A percentile compares a stretch with the other conserved stretches of the same genome.
These are phyloP conservation scores for Gymnorhina tibicen DNA, from an alignment of 2,113 vertebrate genomes.

Conservation along the genomic window DNA sequence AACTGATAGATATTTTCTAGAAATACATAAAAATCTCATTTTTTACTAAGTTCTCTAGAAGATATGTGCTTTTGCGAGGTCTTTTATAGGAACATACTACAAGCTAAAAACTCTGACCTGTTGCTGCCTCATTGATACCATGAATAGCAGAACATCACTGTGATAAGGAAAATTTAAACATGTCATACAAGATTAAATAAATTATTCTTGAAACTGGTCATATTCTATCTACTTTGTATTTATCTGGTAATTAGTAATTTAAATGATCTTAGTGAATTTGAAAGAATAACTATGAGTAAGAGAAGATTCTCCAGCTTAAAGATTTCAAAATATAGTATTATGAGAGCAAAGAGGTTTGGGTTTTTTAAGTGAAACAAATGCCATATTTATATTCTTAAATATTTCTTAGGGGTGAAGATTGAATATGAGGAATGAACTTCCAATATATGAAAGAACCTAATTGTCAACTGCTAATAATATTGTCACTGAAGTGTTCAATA, in stretches of 20 bases:
- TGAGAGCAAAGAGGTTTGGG: neutral
- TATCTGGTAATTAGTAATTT: neutral
- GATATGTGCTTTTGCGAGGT: neutral
- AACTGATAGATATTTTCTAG: neutral
- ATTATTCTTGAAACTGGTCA: neutral
- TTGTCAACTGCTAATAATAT: neutral
- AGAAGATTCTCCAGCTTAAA: neutral
- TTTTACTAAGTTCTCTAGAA: neutral
- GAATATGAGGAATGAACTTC: neutral
- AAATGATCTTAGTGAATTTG: neutral
- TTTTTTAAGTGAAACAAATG: neutral
- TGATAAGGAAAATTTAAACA: neutral
- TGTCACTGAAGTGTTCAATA: neutral
- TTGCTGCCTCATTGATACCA: neutral
- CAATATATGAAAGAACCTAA: neutral
- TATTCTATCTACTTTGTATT: neutral
- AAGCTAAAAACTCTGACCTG: neutral
- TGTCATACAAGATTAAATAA: neutral
- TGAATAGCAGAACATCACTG: neutral
- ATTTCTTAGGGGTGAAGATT: neutral
- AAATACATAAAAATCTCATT: neutral
- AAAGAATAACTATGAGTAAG: neutral
- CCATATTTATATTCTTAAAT: neutral
- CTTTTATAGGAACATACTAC: neutral
- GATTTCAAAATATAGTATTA: neutral